Percentiles rank a stretch among this genome's conserved stretches.
These are phyloP conservation scores for Marasmarcha lunaedactyla DNA, from an alignment of 2,888 invertebrate genomes.

Conservation along the genomic window DNA sequence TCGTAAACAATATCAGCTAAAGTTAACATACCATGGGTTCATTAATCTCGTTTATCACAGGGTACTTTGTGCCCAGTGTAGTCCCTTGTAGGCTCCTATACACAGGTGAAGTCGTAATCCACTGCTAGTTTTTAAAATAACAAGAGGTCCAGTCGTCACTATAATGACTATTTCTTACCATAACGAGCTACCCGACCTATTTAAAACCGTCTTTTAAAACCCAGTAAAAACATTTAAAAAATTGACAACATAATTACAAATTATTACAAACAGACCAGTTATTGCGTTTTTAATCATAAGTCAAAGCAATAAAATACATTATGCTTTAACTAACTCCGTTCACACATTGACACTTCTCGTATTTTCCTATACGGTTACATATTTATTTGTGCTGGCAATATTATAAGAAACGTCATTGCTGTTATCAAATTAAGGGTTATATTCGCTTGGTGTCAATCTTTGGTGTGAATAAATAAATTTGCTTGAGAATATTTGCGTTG, in stretches of 20 bases:
- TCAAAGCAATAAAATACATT: slow-evolving; percentile 12
- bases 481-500: neutral
- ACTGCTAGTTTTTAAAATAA: too few relatives aligned
- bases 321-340: slow-evolving; percentile 12
- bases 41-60: too few relatives aligned
- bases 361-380: slow-evolving; percentile 9
- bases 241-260: slow-evolving; percentile 34
- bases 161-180: slow-evolving; percentile 3
- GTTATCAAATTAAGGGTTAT: neutral
- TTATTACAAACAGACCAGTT: slow-evolving; percentile 15
- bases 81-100: too few relatives aligned
- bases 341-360: slow-evolving; percentile 23
- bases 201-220: too few relatives aligned
- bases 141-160: too few relatives aligned
- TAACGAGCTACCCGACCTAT: slow-evolving; percentile 17
- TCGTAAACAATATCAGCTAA: too few relatives aligned
- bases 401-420: neutral
- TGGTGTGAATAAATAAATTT: slow-evolving; percentile 5
- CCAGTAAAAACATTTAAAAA: slow-evolving; percentile 13
- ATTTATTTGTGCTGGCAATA: slow-evolving; percentile 3
- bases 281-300: slow-evolving; percentile 13
- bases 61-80: too few relatives aligned
- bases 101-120: too few relatives aligned
- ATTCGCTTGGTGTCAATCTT: slow-evolving; percentile 7
- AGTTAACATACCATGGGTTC: too few relatives aligned